Evolutionary conservation across 2,113 vertebrate genomes (phyloP), one percentile per base, ranked within the genome.

Genomic region (Tauraco erythrolophus): DNA sequence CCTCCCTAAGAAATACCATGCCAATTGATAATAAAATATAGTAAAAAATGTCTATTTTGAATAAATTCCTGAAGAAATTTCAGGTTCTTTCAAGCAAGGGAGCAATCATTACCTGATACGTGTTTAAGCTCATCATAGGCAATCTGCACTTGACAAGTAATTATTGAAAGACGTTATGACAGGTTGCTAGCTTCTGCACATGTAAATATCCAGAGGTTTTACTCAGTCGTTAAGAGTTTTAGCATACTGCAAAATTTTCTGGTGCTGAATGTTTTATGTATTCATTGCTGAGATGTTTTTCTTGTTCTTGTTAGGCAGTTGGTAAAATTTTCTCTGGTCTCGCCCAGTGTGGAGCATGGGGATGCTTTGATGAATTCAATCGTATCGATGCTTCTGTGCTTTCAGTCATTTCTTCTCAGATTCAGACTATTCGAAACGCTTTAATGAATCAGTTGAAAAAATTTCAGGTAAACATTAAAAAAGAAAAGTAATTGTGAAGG

Each of bases 341-440:
- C 0, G 99, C 99, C 51, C 99, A 99, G 96, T 99, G 99, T 53
- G 99, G 99, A 37, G 99, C 99, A 0, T 99, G 99, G 99, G 99
- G 99, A 60, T 99, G 99, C 96, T 99, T 99, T 60, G 99, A 99
- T 75, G 99, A 99, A 95, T 99, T 99, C 88, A 99, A 99, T 94
- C 99, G 99, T 7, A 99, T 99, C 0, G 99, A 99, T 2, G 99
- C 99, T 50, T 99, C 99, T 0, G 99, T 99, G 92, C 98, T 99
- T n/a, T 99, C 99, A 7, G 99, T 99, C 68, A 99, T 99, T 97
- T 99, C 99, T 5, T 99, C 99, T 25, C 99, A 99, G 98, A 99
- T 99, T 90, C 99, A 99, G 96, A 99, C 99, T 0, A 99, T 99
- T 89, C 98, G 99, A 39, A 99, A 98, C 1, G 99, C 99, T 72